Percentiles rank a stretch among this genome's conserved stretches.
These are phyloP conservation scores for Pachypanchax playfairii DNA, from an alignment of 2,113 vertebrate genomes.

Conservation along the genomic window DNA sequence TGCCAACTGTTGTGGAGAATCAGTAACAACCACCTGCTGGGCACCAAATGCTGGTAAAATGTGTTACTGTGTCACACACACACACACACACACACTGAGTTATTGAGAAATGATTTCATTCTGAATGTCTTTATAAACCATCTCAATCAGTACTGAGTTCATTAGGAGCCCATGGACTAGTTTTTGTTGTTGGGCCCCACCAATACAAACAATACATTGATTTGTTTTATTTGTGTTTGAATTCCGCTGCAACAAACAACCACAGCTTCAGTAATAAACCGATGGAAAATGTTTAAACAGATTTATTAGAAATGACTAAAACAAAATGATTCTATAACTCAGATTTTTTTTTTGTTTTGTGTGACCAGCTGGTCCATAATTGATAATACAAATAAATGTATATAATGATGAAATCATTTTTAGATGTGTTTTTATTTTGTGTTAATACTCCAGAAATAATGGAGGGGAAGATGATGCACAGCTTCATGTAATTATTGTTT, in stretches of 20 bases:
- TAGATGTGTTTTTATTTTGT: too few relatives aligned
- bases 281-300: too few relatives aligned
- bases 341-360: not conserved
- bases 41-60: conserved; percentile 24
- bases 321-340: too few relatives aligned
- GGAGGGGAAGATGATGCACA: not conserved
- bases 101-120: conserved; percentile 7
- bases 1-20: conserved; percentile 26
- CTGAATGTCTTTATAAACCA: not conserved
- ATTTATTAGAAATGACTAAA: too few relatives aligned
- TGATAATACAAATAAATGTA: too few relatives aligned
- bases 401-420: too few relatives aligned
- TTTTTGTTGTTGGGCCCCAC: not conserved
- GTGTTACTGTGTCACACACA: conserved; percentile 9
- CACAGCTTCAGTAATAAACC: not conserved
- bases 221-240: not conserved
- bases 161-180: too few relatives aligned
- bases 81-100: not conserved
- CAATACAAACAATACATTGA: not conserved
- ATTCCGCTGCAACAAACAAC: not conserved
- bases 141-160: not conserved
- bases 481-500: not conserved
- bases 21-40: conserved; percentile 14
- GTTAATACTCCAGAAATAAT: too few relatives aligned
- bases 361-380: too few relatives aligned